Base-by-base conservation (phyloP, 2,113 vertebrate species). In the Ginglymostoma cirratum region DNA sequence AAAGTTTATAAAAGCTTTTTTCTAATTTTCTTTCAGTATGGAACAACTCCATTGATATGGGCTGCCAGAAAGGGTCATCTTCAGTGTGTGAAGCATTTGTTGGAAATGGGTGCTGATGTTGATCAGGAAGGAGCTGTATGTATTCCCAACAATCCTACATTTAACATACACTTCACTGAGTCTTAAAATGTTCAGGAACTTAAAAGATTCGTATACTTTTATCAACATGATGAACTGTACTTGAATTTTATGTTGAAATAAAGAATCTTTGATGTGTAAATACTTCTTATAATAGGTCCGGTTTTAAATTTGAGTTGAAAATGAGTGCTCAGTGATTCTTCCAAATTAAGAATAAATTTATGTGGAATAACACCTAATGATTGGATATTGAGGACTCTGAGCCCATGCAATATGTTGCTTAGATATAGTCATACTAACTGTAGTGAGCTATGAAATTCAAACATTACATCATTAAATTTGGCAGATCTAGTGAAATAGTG, bases 81-180 rank as follows among this genome's bases (percentile, higher is more conserved):
- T 96, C 98, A 99, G 48, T 98, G 98, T 96, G 99, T 99, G 95
- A 99, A 98, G 96, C 98, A 99, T 96, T 97, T 99, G 52, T 96
- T 99, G 96, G 98, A 98, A 95, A 98, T 98, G 96, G 98, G 98
- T 86, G 99, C 99, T n/a, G 99, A 99, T 96, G 98, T 99, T 96
- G 99, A 99, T 97, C 99, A 99, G 96, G 99, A 99, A 97, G 99
- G 99, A 97, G 99, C 99, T 94, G 99, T 99, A 97, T 97, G 98
- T 98, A 96, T 76, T 66, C 72, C 5, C 34, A 93, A 66, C 21
- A 19, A 7, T 95, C 30, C n/a, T 78, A 19, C 7, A 21, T 76
- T 8, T 95, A 76, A 92, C 38, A 92, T 66, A 21, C 21, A 34
- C 23, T 93, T 93, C 8, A 83, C 21, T 42, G 15, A 83, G 45